phyloP scores from a whole-genome alignment of 2,888 invertebrate genomes.

The Cactoblastis cactorum region DNA sequence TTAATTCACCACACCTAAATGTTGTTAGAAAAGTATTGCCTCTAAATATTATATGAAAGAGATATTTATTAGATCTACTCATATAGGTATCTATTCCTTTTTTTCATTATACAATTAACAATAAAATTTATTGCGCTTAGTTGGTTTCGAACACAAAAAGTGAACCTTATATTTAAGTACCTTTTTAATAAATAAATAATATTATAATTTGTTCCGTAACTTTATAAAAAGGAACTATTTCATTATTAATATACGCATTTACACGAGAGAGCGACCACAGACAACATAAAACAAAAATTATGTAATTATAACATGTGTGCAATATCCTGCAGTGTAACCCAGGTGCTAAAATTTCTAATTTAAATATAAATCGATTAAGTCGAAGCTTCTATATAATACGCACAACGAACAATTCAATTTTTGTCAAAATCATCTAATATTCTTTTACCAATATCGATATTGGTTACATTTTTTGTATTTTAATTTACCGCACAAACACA shows the following conservation, averaged over 20 bases:
- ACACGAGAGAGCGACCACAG: conserved; percentile 59
- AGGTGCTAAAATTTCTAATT: conserved; percentile 71
- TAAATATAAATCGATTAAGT: conserved; percentile 65
- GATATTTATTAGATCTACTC: conserved; percentile 67
- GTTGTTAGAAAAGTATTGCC: conserved; percentile 76
- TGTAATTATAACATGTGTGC: conserved; percentile 51
- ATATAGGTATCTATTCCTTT: conserved; percentile 49
- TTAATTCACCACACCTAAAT: conserved; percentile 69
- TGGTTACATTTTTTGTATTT: conserved; percentile 44
- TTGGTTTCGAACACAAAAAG: conserved; percentile 47
- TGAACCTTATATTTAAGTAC: conserved; percentile 61
- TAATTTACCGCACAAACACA: conserved; percentile 75
- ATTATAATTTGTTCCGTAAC: conserved; percentile 32
- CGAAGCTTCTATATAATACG: conserved; percentile 70
- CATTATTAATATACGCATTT: conserved; percentile 30
- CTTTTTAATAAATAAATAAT: conserved; percentile 50
- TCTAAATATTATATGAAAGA: conserved; percentile 70
- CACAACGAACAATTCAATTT: conserved; percentile 56
- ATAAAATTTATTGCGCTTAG: conserved; percentile 51
- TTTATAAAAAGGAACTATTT: conserved; percentile 45
- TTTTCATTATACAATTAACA: conserved; percentile 39
- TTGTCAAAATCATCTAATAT: conserved; percentile 52
- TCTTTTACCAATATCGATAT: conserved; percentile 44
- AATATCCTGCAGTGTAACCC: conserved; percentile 59
- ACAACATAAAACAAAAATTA: conserved; percentile 43